A percentile compares a stretch with the other conserved stretches of the same genome.
Evolutionary conservation across 2,113 vertebrate species (phyloP).

Genomic region (Marmota flaviventris): DNA sequence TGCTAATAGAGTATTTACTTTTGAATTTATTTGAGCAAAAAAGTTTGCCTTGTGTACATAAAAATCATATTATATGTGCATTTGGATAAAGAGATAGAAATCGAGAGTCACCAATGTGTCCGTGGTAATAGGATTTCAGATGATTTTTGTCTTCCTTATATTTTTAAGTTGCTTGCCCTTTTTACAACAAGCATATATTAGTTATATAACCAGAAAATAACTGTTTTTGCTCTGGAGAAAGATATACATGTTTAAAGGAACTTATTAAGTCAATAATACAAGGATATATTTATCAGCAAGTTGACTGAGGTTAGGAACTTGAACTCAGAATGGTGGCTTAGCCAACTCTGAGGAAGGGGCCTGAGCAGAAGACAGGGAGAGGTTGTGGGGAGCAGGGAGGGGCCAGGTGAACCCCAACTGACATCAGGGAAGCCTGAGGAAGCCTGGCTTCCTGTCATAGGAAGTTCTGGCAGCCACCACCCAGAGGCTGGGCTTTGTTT

Average conservation of each 20-base stretch:
- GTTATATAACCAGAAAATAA: neutral
- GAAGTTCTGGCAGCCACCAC: neutral
- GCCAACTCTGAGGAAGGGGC: too few relatives aligned
- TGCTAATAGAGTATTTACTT: neutral
- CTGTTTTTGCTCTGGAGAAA: conserved; percentile 20
- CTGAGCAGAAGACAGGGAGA: neutral
- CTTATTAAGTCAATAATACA: neutral
- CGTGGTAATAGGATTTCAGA: neutral
- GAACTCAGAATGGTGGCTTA: neutral
- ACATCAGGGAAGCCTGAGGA: neutral
- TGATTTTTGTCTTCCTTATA: conserved; percentile 32
- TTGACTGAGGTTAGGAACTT: neutral
- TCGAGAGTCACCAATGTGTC: neutral
- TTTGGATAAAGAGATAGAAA: conserved; percentile 28
- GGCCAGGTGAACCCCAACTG: neutral
- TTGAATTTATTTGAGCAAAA: conserved; percentile 33
- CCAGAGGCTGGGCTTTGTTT: neutral
- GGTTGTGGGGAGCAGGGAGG: neutral
- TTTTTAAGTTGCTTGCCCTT: conserved; percentile 29
- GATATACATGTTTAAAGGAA: neutral
- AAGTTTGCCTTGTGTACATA: neutral
- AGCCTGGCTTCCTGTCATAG: neutral
- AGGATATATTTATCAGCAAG: neutral
- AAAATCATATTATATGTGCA: neutral
- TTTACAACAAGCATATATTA: neutral